phyloP scores from a whole-genome alignment of 2,113 vertebrate genomes.

The Stigmatopora argus region DNA sequence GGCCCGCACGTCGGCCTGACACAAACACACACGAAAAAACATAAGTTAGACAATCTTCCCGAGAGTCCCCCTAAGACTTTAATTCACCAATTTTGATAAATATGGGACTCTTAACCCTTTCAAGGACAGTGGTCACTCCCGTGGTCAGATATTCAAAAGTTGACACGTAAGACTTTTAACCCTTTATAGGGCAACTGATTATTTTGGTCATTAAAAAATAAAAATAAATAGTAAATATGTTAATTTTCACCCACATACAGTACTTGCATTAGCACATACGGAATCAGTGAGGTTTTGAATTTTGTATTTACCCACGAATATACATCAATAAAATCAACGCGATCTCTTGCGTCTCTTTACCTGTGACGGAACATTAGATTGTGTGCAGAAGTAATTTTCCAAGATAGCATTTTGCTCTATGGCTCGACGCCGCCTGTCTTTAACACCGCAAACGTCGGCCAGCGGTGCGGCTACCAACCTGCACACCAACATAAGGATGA shows the following conservation, averaged over 20 bases:
- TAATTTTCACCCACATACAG: not conserved
- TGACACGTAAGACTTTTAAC: too few relatives aligned
- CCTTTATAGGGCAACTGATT: too few relatives aligned
- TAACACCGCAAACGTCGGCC: constrained; percentile 75
- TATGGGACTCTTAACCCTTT: not conserved
- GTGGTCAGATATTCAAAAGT: too few relatives aligned
- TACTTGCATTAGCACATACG: not conserved
- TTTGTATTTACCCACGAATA: not conserved
- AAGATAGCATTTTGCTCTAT: constrained; percentile 71
- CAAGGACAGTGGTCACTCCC: too few relatives aligned
- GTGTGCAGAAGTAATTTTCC: constrained; percentile 77
- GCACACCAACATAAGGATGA: constrained; percentile 10
- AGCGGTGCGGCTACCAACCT: constrained; percentile 78
- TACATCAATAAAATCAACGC: not conserved
- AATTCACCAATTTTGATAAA: not conserved
- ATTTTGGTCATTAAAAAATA: too few relatives aligned
- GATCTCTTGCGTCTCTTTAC: constrained; percentile 52
- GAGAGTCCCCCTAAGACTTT: not conserved
- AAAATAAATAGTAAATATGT: not conserved
- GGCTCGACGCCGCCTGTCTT: constrained; percentile 63
- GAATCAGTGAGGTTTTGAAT: not conserved
- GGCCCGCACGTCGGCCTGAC: constrained; percentile 42
- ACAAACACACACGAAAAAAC: not conserved
- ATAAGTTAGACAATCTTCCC: not conserved
- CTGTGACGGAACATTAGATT: constrained; percentile 71